Evolutionary conservation across 2,888 invertebrate species (phyloP), one percentile per base, ranked within the genome.

Genomic region (Neuroscelio doddi): DNA sequence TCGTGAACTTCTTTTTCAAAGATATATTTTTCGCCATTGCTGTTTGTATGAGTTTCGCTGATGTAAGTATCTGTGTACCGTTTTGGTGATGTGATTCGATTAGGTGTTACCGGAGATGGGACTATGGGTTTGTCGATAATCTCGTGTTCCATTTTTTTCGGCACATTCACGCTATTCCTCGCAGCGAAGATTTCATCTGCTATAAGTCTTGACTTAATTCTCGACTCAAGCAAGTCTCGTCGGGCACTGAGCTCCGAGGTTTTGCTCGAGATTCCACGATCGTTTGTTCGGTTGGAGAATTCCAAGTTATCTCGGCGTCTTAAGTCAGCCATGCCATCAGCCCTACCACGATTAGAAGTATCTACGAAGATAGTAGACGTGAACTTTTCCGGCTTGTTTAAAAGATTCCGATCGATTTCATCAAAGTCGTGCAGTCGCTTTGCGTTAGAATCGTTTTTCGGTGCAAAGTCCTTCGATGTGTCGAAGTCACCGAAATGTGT

Each of bases 181-280:
- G 77, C 75, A 7, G 79, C 77, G 59, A 81, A 82, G 55, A 79
- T 75, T 38, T 83, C 83, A 56, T 87, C 87, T 24, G 82, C 85
- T 17, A 82, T 83, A 70, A 85, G 86, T 41, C 92, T 87, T 24
- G 90, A 90, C 57, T 91, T 89, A 42, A 93, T 88, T 61, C 93
- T 87, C 0, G 93, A 93, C 80, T 94, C 93, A 10, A 94, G 85
- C 30, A 92, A 87, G 64, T 93, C 91, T 10, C 93, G 87, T 46
- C 93, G 86, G 24, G 92, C 90, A 75, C 93, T 92, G 56, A 93
- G 80, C 76, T 92, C 91, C 42, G 82, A 86, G 17, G 86, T 83
- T 57, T 85, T 84, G 53, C 79, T 85, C 10, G 71, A 73, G 45
- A 64, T 72, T 9, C 68, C 72, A 34, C 57, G 49, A 15, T 64